phyloP scores from a whole-genome alignment of 2,888 invertebrate genomes.

The Drosophila diplacantha region DNA sequence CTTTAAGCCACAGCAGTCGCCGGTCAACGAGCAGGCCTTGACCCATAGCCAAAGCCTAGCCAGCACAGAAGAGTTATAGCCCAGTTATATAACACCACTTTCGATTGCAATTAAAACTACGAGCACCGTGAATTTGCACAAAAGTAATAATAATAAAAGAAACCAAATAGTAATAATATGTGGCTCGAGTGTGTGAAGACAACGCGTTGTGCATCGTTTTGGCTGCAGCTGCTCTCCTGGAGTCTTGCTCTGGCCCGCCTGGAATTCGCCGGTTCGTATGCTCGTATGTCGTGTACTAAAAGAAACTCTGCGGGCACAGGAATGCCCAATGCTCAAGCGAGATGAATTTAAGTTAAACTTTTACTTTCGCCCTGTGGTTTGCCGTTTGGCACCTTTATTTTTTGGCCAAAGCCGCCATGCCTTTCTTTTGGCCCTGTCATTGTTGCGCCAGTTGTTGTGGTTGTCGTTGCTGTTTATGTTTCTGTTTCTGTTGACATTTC shows the following conservation, averaged over 20 bases:
- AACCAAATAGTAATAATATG: slow-evolving; percentile 31
- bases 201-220: slow-evolving; percentile 20
- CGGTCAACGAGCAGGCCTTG: slow-evolving; percentile 54
- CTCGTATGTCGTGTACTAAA: slow-evolving; percentile 50
- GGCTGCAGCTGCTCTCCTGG: slow-evolving; percentile 38
- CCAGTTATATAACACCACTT: slow-evolving; percentile 23
- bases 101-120: slow-evolving; percentile 14
- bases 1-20: slow-evolving; percentile 29
- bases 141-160: neutral
- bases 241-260: slow-evolving; percentile 23
- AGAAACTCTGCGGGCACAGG: too few relatives aligned
- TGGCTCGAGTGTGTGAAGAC: slow-evolving; percentile 31
- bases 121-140: slow-evolving; percentile 21
- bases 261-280: slow-evolving; percentile 72
- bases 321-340: slow-evolving; percentile 16
- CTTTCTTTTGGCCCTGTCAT: slow-evolving; percentile 56
- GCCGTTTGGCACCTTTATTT: slow-evolving; percentile 42
- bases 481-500: slow-evolving; percentile 40
- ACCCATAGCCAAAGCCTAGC: slow-evolving; percentile 39
- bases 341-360: slow-evolving; percentile 53
- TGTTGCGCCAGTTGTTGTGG: slow-evolving; percentile 17
- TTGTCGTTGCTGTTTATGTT: slow-evolving; percentile 11
- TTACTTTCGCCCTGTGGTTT: slow-evolving; percentile 59
- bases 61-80: slow-evolving; percentile 9
- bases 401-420: slow-evolving; percentile 34